Conservation (phyloP, 1,140 invertebrate genomes). For the Gerris buenoi region DNA sequence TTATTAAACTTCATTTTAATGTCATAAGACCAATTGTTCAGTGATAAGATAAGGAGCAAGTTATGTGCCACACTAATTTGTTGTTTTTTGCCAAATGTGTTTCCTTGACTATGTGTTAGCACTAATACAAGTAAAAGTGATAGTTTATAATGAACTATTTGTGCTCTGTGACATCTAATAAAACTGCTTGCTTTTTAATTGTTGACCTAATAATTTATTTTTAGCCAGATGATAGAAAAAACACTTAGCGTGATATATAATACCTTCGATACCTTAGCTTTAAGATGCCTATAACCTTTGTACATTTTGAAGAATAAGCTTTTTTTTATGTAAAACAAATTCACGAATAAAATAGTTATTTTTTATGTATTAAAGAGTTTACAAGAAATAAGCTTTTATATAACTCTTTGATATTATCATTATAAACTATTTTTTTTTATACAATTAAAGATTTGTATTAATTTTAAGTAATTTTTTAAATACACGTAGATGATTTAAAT, state of each 20-base stretch:
- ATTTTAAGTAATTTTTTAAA: background rate
- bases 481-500: background rate
- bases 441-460: background rate
- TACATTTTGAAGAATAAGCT: background rate
- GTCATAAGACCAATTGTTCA: no score
- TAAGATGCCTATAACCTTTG: background rate
- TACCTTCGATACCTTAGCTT: background rate
- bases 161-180: no score
- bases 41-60: no score
- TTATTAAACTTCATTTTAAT: no score
- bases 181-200: no score
- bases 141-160: no score
- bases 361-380: background rate
- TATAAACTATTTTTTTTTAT: background rate
- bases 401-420: background rate
- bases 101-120: background rate
- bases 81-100: background rate
- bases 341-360: background rate
- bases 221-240: background rate
- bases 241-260: background rate
- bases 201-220: background rate
- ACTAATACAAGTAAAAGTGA: background rate
- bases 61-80: no score
- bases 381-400: background rate
- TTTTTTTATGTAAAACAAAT: background rate